phyloP scores from a whole-genome alignment of 1,140 invertebrate species.

The Telenomus remus region DNA sequence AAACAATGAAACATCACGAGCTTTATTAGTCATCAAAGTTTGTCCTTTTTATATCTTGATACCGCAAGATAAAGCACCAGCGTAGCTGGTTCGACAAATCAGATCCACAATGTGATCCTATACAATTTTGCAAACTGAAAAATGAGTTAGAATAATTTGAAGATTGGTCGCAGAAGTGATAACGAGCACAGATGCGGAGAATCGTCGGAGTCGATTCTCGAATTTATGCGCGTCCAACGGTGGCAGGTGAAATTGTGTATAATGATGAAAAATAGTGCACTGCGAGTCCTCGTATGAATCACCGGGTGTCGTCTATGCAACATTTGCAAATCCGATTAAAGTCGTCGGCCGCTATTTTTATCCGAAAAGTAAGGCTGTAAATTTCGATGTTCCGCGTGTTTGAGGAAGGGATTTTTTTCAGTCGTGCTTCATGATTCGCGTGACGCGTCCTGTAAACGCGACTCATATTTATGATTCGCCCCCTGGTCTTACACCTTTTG shows the following conservation, averaged over 20 bases:
- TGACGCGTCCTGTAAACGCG: constrained; percentile 62
- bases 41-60: not conserved
- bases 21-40: constrained; percentile 65
- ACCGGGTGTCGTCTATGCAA: constrained; percentile 49
- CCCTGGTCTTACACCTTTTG: constrained; percentile 18
- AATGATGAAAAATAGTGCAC: constrained; percentile 53
- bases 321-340: constrained; percentile 70
- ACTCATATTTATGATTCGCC: constrained; percentile 61
- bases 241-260: constrained; percentile 42
- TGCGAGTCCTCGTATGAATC: constrained; percentile 50
- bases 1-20: constrained; percentile 42
- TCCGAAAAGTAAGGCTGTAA: constrained; percentile 71
- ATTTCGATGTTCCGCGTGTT: constrained; percentile 68
- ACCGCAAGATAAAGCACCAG: no score
- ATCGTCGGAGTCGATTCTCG: constrained; percentile 19
- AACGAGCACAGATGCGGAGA: not conserved
- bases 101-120: no score
- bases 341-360: constrained; percentile 61
- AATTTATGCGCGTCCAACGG: constrained; percentile 33
- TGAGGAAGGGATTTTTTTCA: constrained; percentile 71
- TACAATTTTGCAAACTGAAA: no score
- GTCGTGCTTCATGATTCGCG: constrained; percentile 63
- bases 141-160: no score
- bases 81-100: no score
- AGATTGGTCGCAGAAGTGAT: not conserved